Percentiles rank a stretch among this genome's conserved stretches.
Evolutionary conservation across 2,113 vertebrate genomes (phyloP).

Genomic region (Alouatta palliata): DNA sequence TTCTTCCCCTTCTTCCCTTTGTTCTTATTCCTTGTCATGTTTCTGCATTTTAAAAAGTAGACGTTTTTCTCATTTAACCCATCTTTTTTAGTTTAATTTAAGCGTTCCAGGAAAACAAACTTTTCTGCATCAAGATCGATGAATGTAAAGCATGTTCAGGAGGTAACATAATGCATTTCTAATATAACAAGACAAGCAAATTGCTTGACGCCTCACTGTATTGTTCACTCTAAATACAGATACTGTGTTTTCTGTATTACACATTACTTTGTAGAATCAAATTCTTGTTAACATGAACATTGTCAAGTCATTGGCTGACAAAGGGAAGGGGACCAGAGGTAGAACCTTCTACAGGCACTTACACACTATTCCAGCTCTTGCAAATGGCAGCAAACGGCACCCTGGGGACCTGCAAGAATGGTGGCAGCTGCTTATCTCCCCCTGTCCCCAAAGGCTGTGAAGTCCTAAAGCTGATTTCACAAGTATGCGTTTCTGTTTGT

Average conservation of each 20-base stretch:
- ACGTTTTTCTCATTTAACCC: not conserved
- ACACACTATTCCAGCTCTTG: not conserved
- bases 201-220: not conserved
- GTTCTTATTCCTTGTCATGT: not conserved
- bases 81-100: not conserved
- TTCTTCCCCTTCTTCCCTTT: not conserved
- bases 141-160: not conserved
- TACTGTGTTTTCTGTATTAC: not conserved
- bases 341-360: not conserved
- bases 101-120: not conserved
- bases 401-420: not conserved
- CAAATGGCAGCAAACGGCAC: not conserved
- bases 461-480: too few relatives aligned
- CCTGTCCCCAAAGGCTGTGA: not conserved
- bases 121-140: not conserved
- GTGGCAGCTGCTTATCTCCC: not conserved
- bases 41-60: not conserved
- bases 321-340: not conserved
- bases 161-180: fast-evolving
- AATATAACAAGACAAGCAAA: too few relatives aligned
- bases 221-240: not conserved
- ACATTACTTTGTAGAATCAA: not conserved
- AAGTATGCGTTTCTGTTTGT: fast-evolving
- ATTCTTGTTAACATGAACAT: not conserved
- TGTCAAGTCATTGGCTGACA: not conserved